Evolutionary conservation across 2,797 vertebrate species (phyloP).

Genomic region (Labroides dimidiatus): DNA sequence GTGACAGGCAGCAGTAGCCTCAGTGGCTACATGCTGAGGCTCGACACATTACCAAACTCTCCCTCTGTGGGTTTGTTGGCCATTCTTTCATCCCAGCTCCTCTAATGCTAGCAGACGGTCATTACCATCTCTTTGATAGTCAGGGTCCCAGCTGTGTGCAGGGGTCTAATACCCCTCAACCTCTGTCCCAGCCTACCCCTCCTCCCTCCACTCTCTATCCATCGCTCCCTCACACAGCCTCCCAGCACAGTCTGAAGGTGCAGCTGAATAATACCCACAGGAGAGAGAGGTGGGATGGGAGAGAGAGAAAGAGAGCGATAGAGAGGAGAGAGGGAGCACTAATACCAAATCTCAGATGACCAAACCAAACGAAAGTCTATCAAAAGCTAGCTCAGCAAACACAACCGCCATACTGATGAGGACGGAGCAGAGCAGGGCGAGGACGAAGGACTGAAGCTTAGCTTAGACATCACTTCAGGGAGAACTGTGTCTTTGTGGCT

Average conservation of each 20-base stretch:
- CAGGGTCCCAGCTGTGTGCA: conserved; percentile 62
- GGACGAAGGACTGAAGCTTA: conserved; percentile 18
- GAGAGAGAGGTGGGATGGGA: conserved; percentile 13
- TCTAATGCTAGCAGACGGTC: conserved; percentile 65
- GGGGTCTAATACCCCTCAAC: conserved; percentile 59
- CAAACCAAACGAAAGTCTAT: conserved; percentile 64
- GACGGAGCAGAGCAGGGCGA: conserved; percentile 12
- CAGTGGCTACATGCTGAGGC: neutral
- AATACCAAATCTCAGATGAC: conserved; percentile 68
- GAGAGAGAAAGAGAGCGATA: conserved; percentile 8
- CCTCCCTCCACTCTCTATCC: conserved; percentile 36
- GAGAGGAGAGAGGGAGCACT: conserved; percentile 23
- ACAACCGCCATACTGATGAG: conserved; percentile 69
- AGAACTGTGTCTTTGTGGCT: conserved; percentile 19
- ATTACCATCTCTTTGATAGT: conserved; percentile 76
- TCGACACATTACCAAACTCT: conserved; percentile 23
- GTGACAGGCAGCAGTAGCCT: conserved; percentile 10
- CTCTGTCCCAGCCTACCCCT: conserved; percentile 51
- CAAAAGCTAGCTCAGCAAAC: conserved; percentile 70
- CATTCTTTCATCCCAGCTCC: conserved; percentile 60
- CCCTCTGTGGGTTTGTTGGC: conserved; percentile 42
- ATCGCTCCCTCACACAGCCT: conserved; percentile 38
- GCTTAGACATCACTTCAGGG: conserved; percentile 24
- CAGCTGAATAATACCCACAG: conserved; percentile 58
- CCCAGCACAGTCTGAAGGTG: conserved; percentile 26